These are phyloP conservation scores for Auanema freiburgensis DNA, from an alignment of 2,888 invertebrate genomes.

Conservation along the genomic window DNA sequence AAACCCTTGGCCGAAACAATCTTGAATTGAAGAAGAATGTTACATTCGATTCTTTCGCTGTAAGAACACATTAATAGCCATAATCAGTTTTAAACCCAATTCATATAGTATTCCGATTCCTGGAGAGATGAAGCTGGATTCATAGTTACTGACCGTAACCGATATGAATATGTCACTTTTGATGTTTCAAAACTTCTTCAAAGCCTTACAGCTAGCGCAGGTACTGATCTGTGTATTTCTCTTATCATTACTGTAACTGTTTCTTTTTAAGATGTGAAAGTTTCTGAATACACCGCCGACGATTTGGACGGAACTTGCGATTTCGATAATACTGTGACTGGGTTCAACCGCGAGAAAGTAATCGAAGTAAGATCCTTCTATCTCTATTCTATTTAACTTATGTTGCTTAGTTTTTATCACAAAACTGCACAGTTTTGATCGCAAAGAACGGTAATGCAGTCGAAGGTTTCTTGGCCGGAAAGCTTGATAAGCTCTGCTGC, in stretches of 20 bases:
- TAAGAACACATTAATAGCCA: slow-evolving; percentile 6
- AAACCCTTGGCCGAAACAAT: slow-evolving; percentile 53
- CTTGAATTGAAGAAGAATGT: slow-evolving; percentile 63
- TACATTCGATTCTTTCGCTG: slow-evolving; percentile 61
- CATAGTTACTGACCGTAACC: slow-evolving; percentile 57
- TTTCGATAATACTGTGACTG: slow-evolving; percentile 53
- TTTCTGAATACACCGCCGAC: slow-evolving; percentile 29
- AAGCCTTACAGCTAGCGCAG: slow-evolving; percentile 15
- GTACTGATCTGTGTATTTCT: background rate
- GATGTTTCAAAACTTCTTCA: slow-evolving; percentile 31
- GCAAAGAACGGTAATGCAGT: background rate
- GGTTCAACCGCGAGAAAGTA: slow-evolving; percentile 36
- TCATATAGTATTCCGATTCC: slow-evolving; percentile 32
- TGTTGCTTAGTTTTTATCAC: slow-evolving; percentile 6
- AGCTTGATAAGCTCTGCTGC: background rate
- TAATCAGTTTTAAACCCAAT: background rate
- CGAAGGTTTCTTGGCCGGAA: background rate
- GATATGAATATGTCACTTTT: slow-evolving; percentile 49
- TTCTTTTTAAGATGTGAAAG: slow-evolving; percentile 28
- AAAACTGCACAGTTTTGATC: background rate
- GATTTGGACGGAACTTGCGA: slow-evolving; percentile 48
- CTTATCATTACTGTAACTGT: too few relatives aligned
- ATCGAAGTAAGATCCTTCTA: slow-evolving; percentile 16
- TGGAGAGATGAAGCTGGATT: slow-evolving; percentile 61
- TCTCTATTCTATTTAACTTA: too few relatives aligned